phyloP scores from a whole-genome alignment of 2,888 invertebrate species.

The Noctua janthina region DNA sequence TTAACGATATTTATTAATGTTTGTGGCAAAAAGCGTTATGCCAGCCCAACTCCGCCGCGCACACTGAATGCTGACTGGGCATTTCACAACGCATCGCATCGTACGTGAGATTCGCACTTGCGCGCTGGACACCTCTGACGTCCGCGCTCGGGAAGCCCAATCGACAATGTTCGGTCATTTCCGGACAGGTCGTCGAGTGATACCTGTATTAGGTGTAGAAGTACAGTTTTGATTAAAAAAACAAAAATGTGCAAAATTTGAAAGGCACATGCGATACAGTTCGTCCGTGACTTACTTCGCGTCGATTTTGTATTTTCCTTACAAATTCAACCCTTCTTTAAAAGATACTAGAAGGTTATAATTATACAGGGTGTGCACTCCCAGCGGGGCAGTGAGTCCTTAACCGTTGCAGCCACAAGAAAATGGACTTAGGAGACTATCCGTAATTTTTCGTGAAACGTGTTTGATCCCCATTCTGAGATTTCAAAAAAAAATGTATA shows the following conservation, averaged over 20 bases:
- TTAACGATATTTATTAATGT: background rate
- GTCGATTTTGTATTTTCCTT: no score
- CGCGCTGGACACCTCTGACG: conserved; percentile 46
- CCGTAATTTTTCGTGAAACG: no score
- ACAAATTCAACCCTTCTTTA: no score
- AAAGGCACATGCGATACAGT: background rate
- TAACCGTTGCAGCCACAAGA: no score
- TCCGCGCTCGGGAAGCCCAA: conserved; percentile 40
- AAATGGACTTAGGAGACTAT: no score
- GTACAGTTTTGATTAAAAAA: background rate
- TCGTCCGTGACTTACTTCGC: no score
- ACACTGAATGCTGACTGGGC: conserved; percentile 61
- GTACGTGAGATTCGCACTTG: conserved; percentile 57
- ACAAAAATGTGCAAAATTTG: background rate
- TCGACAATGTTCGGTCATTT: conserved; percentile 30
- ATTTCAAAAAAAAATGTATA: no score
- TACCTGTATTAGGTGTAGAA: background rate
- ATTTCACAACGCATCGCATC: conserved; percentile 54
- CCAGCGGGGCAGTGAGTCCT: no score
- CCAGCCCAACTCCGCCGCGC: conserved; percentile 1
- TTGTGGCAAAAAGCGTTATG: conserved; percentile 4
- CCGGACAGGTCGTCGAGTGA: background rate
- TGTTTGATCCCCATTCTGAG: no score
- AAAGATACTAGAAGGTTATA: no score
- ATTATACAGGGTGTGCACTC: no score